A percentile compares a stretch with the other conserved stretches of the same genome.
These are phyloP conservation scores for Macrostomum lignano DNA, from an alignment of 1,140 invertebrate genomes.

Conservation along the genomic window DNA sequence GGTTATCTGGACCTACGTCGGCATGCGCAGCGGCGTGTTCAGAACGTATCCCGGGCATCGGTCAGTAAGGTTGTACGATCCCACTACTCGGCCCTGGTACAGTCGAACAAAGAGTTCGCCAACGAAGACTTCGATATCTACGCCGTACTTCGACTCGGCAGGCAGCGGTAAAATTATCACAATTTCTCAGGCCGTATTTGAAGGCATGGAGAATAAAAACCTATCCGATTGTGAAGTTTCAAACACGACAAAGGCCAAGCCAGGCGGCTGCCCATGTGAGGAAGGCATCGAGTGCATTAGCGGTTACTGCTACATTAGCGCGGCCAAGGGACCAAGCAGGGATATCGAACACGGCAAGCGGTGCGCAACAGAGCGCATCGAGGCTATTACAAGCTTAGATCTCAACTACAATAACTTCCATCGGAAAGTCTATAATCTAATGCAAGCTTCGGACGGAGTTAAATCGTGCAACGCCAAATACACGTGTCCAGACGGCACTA, in stretches of 20 bases:
- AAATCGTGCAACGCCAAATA: slow-evolving; percentile 24
- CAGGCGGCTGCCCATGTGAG: slow-evolving; percentile 25
- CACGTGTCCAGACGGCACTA: slow-evolving; percentile 20
- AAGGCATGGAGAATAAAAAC: slow-evolving; percentile 26
- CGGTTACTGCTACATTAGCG: slow-evolving; percentile 25
- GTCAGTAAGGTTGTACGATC: slow-evolving; percentile 24
- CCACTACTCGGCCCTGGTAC: slow-evolving; percentile 26
- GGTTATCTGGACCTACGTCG: slow-evolving; percentile 30
- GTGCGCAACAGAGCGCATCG: slow-evolving; percentile 28
- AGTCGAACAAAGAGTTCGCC: slow-evolving; percentile 21
- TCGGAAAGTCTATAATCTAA: slow-evolving; percentile 22
- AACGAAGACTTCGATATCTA: slow-evolving; percentile 27
- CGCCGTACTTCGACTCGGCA: slow-evolving; percentile 28
- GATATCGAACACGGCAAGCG: slow-evolving; percentile 14
- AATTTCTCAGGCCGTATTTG: slow-evolving; percentile 29
- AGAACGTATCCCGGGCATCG: slow-evolving; percentile 28
- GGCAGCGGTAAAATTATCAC: slow-evolving; percentile 29
- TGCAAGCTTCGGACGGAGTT: slow-evolving; percentile 22
- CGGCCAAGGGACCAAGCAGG: slow-evolving; percentile 16
- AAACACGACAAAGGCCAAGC: slow-evolving; percentile 12
- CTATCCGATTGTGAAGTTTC: slow-evolving; percentile 19
- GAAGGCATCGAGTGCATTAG: slow-evolving; percentile 11
- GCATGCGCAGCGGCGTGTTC: slow-evolving; percentile 28
- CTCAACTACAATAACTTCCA: slow-evolving; percentile 29
- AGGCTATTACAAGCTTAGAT: slow-evolving; percentile 28